A percentile compares a stretch with the other conserved stretches of the same genome.
Conservation (phyloP, 37 sponge, comb jelly and placozoan genomes). For the Agelas oroides region DNA sequence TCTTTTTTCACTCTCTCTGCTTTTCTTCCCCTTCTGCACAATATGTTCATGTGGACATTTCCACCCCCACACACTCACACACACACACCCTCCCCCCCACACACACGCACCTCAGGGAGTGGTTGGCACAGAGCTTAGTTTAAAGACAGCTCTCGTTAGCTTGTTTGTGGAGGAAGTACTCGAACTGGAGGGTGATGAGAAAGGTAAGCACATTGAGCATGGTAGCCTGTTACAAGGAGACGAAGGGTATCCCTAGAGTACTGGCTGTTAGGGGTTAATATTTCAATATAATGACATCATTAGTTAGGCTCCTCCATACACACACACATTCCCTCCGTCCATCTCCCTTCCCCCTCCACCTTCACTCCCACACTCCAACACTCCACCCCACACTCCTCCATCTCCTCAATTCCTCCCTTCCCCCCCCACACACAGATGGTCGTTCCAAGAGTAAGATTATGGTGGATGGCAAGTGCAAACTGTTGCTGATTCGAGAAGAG, state of each 20-base stretch:
- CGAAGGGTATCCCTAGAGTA: too few species aligned
- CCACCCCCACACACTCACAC: too few species aligned
- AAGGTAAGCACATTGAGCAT: conserved; percentile 27
- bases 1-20: too few species aligned
- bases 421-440: conserved; percentile 48
- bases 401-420: too few species aligned
- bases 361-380: conserved; percentile 30
- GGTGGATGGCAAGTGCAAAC: conserved; percentile 71
- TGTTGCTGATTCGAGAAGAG: conserved; percentile 87
- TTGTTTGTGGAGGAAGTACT: conserved; percentile 67
- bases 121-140: conserved; percentile 53
- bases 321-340: too few species aligned
- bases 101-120: conserved; percentile 48
- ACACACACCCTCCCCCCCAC: neutral
- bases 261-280: too few species aligned
- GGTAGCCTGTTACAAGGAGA: too few species aligned
- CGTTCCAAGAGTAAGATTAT: conserved; percentile 83
- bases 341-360: too few species aligned
- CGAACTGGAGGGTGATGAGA: conserved; percentile 67
- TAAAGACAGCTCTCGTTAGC: conserved; percentile 57
- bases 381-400: neutral
- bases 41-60: too few species aligned
- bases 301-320: too few species aligned
- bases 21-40: too few species aligned
- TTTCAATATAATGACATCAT: too few species aligned